Evolutionary conservation across 1,140 invertebrate genomes (phyloP).

Genomic region (Drosophila sechellia): DNA sequence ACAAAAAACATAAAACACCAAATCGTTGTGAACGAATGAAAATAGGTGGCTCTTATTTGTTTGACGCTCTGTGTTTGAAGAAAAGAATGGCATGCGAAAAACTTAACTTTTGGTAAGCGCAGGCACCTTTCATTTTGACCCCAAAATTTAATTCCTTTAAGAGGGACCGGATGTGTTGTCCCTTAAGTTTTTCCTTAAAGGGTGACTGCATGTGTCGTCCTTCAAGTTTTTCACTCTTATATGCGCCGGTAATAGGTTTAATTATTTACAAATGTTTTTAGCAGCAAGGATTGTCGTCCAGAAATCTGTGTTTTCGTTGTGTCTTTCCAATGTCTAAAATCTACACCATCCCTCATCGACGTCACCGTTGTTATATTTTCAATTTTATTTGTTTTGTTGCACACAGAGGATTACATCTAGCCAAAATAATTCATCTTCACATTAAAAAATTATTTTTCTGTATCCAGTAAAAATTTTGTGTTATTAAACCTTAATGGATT

Average conservation of each 20-base stretch:
- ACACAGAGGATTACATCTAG: constrained; percentile 45
- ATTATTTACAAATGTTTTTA: constrained; percentile 67
- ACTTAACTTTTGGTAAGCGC: constrained; percentile 27
- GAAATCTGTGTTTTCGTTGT: constrained; percentile 19
- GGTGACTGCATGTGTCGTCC: no score
- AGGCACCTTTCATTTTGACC: constrained; percentile 40
- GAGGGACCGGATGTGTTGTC: no score
- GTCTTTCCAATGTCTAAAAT: constrained; percentile 18
- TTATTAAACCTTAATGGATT: no score
- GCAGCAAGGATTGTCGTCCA: constrained; percentile 43
- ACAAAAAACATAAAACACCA: constrained; percentile 49
- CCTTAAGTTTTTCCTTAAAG: no score
- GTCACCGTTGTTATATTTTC: constrained; percentile 21
- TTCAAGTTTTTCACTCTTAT: constrained; percentile 62
- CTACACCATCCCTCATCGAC: constrained; percentile 12
- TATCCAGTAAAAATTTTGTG: no score
- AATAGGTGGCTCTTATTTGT: constrained; percentile 48
- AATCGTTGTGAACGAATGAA: constrained; percentile 66
- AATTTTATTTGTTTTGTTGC: constrained; percentile 20
- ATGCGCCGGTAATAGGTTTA: constrained; percentile 84
- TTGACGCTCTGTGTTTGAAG: background rate
- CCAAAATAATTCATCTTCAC: background rate
- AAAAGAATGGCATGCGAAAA: background rate
- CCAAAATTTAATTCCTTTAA: no score
- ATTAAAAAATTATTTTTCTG: no score